Evolutionary conservation across 2,888 invertebrate genomes (phyloP).

Genomic region (Nomada fucata): DNA sequence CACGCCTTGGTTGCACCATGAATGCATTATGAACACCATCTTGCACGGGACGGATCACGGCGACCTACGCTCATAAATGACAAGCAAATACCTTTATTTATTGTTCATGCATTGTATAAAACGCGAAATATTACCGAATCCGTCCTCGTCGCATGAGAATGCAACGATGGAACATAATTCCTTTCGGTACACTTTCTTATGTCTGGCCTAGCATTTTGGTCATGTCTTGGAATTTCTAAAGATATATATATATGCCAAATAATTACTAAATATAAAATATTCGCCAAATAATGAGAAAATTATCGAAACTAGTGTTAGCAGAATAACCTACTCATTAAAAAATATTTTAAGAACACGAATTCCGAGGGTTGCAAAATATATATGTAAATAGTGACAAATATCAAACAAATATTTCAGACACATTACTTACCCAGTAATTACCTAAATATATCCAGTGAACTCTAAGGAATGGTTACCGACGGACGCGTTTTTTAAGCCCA

Average conservation of each 20-base stretch:
- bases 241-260: background rate
- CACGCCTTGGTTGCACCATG: conserved; percentile 12
- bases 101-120: conserved; percentile 45
- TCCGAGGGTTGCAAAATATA: too few species aligned
- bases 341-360: too few species aligned
- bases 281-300: background rate
- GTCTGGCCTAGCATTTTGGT: background rate
- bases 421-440: background rate
- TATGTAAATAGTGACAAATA: background rate
- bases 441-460: too few species aligned
- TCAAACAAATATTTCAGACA: background rate
- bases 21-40: conserved; percentile 25
- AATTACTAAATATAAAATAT: background rate
- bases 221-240: background rate
- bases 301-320: background rate
- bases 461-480: conserved; percentile 27
- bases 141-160: background rate
- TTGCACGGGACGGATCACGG: conserved; percentile 26
- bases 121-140: conserved; percentile 29
- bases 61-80: conserved; percentile 45
- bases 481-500: conserved; percentile 41
- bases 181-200: background rate
- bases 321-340: too few species aligned
- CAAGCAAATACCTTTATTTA: conserved; percentile 52
- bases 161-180: background rate